phyloP scores from a whole-genome alignment of 2,797 vertebrate species.

The Myotis findleyi region DNA sequence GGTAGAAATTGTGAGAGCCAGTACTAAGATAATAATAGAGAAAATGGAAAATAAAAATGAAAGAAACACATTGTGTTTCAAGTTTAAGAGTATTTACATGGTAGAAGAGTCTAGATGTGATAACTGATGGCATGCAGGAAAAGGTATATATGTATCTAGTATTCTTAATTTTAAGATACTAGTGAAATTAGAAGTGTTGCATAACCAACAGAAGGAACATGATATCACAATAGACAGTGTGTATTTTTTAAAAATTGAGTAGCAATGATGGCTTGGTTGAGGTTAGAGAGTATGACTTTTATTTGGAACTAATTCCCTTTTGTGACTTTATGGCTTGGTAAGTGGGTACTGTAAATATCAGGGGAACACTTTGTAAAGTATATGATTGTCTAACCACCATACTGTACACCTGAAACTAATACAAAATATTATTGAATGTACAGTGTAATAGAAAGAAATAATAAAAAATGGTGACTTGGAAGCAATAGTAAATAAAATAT shows the following conservation, averaged over 20 bases:
- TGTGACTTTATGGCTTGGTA: neutral
- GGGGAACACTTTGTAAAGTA: neutral
- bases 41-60: neutral
- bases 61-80: neutral
- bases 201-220: neutral
- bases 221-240: neutral
- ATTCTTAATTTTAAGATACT: neutral
- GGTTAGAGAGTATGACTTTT: neutral
- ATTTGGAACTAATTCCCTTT: conserved; percentile 34
- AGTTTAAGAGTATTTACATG: neutral
- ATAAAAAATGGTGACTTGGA: neutral
- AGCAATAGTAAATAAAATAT: conserved; percentile 38
- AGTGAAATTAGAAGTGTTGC: neutral
- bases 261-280: neutral
- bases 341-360: neutral
- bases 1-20: neutral
- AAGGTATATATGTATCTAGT: neutral
- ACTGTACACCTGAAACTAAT: neutral
- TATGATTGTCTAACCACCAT: neutral
- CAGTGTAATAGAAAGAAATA: neutral
- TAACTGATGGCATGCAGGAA: neutral
- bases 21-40: neutral
- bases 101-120: neutral
- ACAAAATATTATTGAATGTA: neutral
- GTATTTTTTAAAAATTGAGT: neutral